These are phyloP conservation scores for Sorex araneus DNA, from an alignment of 2,113 vertebrate species.

Conservation along the genomic window DNA sequence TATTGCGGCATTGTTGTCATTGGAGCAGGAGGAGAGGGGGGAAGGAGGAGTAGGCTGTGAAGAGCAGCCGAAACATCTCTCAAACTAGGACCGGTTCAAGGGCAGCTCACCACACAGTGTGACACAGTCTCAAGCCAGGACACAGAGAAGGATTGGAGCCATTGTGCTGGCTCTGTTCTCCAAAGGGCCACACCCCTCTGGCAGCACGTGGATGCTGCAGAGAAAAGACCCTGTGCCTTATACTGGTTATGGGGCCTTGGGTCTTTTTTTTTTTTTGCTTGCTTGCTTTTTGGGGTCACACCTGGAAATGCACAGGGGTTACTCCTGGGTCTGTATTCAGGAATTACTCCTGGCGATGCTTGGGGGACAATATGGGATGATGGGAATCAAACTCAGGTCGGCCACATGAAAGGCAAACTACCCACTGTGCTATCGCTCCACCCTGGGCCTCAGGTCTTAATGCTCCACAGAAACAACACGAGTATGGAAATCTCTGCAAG, in stretches of 20 bases:
- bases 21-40: no score
- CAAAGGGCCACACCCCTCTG: neutral
- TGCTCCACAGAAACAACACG: neutral
- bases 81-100: neutral
- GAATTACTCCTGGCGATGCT: no score
- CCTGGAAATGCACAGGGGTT: no score
- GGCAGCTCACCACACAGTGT: neutral
- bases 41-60: neutral
- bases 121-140: neutral
- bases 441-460: neutral
- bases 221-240: no score
- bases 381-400: no score
- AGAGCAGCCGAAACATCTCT: neutral
- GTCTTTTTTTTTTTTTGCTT: no score
- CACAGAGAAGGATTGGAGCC: neutral
- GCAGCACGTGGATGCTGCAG: neutral
- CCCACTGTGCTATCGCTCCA: no score
- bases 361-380: no score
- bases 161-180: neutral
- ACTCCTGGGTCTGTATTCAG: no score
- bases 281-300: no score
- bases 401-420: no score
- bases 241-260: neutral
- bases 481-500: conserved; percentile 19
- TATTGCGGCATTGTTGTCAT: neutral